Conservation (phyloP, 2,113 vertebrate species). For the Hippocampus abdominalis region DNA sequence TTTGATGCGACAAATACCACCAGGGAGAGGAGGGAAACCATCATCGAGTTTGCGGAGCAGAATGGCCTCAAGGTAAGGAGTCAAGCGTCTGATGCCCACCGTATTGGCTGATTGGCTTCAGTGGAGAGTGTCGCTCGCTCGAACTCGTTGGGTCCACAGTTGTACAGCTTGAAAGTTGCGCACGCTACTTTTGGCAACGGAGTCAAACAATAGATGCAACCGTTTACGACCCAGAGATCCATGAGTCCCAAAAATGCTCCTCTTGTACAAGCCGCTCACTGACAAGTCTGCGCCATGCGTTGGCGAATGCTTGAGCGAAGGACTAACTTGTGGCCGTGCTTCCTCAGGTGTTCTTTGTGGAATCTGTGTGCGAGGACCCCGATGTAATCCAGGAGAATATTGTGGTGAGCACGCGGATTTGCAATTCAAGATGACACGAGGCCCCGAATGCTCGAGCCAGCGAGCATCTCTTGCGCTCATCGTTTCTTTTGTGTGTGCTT, state of each 20-base stretch:
- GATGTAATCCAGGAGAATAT: slow-evolving; percentile 96
- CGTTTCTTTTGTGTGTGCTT: not conserved
- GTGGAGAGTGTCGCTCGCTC: too few species aligned
- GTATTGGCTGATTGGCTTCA: too few species aligned
- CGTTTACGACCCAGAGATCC: too few species aligned
- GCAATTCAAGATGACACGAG: not conserved
- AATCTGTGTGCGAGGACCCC: slow-evolving; percentile 95
- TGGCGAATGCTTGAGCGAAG: not conserved
- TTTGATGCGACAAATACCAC: slow-evolving; percentile 99
- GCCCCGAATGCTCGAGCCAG: not conserved
- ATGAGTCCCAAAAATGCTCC: too few species aligned
- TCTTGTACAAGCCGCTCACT: too few species aligned
- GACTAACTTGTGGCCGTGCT: not conserved
- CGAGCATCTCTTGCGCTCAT: not conserved
- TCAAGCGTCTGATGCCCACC: not conserved
- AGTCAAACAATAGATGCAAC: too few species aligned
- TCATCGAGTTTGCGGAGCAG: slow-evolving; percentile 90
- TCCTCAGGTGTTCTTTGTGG: slow-evolving; percentile 91
- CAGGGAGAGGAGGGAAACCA: slow-evolving; percentile 88
- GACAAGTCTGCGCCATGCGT: not conserved
- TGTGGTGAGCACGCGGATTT: slow-evolving; percentile 77
- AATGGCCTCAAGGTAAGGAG: slow-evolving; percentile 89
- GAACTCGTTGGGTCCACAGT: too few species aligned
- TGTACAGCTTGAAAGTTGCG: too few species aligned
- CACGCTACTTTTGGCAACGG: too few species aligned